Evolutionary conservation across 2,113 vertebrate species (phyloP), one percentile per base, ranked within the genome.

Genomic region (Neolamprologus ventralis): DNA sequence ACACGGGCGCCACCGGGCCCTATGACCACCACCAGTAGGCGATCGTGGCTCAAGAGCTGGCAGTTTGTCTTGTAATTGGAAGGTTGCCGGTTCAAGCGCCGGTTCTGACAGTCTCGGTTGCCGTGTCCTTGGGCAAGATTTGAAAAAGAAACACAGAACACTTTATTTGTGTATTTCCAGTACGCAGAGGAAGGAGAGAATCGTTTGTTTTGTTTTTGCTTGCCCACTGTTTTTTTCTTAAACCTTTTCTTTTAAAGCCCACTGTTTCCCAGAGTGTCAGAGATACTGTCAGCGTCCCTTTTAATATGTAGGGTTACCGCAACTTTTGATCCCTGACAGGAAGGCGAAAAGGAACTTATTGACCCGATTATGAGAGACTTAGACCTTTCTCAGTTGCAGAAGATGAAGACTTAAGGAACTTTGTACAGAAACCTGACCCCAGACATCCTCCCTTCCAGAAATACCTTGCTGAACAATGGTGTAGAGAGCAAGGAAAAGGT

Each of bases 141-240:
- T 58, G 4, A 9, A 28, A 57, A 16, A 57, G 0, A 49, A 0
- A 57, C 14, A 17, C 55, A 31, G 2, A 58, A 58, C 55, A 6
- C 3, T 31, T 58, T 58, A 31, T 6, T 31, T 9, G 55, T 31
- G 26, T 58, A 31, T 58, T 58, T 31, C 55, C 55, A 58, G 13
- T 58, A 58, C 3, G 7, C 26, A 58, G 26, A 58, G 26, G 55
- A 58, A 58, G 26, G 13, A 16, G 7, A 58, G 55, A 55, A 54
- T 11, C 9, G 12, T 58, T 58, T 58, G 23, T 57, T 16, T 57
- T 8, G 55, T 58, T 2, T 58, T 28, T 28, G 26, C 13, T 58
- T 58, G 55, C 7, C 26, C 13, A 58, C 13, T 0, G 53, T 7
- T 5, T 58, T 57, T 28, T 14, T 57, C 12, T 57, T 57, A 8